A percentile compares a stretch with the other conserved stretches of the same genome.
Conservation (phyloP, 1,140 invertebrate species). For the Cyclargus thomasi region DNA sequence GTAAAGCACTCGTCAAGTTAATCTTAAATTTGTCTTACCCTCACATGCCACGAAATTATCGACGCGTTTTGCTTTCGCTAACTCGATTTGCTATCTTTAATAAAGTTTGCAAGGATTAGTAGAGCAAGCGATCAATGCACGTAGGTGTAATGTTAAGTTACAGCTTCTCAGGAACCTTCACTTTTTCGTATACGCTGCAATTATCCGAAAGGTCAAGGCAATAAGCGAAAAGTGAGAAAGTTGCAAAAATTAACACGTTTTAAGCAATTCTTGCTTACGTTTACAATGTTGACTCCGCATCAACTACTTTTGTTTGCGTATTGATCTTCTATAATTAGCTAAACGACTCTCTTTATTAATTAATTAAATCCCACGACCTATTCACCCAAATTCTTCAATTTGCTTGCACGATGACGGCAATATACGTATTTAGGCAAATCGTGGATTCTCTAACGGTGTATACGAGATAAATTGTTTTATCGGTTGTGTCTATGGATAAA, state of each 20-base stretch:
- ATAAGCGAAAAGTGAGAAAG: too few species aligned
- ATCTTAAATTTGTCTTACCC: slow-evolving; percentile 14
- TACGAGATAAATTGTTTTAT: slow-evolving; percentile 5
- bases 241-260: too few species aligned
- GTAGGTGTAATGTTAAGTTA: too few species aligned
- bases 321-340: background rate
- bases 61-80: background rate
- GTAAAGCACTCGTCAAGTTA: slow-evolving; percentile 27
- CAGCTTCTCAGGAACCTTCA: too few species aligned
- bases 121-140: too few species aligned
- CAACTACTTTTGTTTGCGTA: background rate
- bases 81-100: background rate
- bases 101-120: background rate
- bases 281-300: too few species aligned
- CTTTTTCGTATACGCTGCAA: too few species aligned
- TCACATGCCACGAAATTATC: background rate
- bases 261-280: too few species aligned
- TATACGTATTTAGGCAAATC: slow-evolving; percentile 54
- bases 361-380: slow-evolving; percentile 14
- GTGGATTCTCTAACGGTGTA: slow-evolving; percentile 59
- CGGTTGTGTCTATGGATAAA: background rate
- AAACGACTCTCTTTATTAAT: background rate
- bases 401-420: slow-evolving; percentile 42
- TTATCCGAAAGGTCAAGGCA: too few species aligned
- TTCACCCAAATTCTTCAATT: slow-evolving; percentile 41